Evolutionary conservation across 30 jellyfish, hydroid and myxozoan genomes (phyloP).

Genomic region (Turritopsis dohrnii): DNA sequence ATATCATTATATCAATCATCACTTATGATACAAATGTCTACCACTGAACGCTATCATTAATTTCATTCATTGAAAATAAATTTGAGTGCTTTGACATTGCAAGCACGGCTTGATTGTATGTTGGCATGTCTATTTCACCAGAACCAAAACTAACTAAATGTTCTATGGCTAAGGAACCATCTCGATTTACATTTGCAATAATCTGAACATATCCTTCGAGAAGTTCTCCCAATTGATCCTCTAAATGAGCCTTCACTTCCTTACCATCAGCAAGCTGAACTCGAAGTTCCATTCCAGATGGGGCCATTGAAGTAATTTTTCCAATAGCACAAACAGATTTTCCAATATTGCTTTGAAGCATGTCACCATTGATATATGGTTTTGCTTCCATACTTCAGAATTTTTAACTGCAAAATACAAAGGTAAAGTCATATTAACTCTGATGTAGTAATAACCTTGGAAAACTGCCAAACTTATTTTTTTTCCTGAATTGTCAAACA

Average conservation of each 20-base stretch:
- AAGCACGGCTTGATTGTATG: slow-evolving; percentile 17
- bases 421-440: too few relatives aligned
- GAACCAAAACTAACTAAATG: slow-evolving; percentile 39
- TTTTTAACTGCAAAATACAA: not conserved
- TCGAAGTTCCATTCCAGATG: slow-evolving; percentile 24
- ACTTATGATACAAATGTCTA: too few relatives aligned
- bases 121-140: slow-evolving; percentile 38
- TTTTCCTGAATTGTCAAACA: too few relatives aligned
- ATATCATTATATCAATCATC: not conserved
- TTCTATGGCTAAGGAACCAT: slow-evolving; percentile 7
- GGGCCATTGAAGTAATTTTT: slow-evolving; percentile 20
- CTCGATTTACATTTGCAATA: slow-evolving; percentile 41
- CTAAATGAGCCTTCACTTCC: slow-evolving; percentile 29
- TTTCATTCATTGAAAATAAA: slow-evolving; percentile 30
- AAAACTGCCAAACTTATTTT: too few relatives aligned
- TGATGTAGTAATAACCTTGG: too few relatives aligned
- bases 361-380: slow-evolving; percentile 29
- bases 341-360: slow-evolving; percentile 30
- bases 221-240: slow-evolving; percentile 36
- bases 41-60: not conserved
- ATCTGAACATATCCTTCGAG: slow-evolving; percentile 33
- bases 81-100: slow-evolving; percentile 10
- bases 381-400: slow-evolving; percentile 17
- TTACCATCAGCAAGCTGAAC: slow-evolving; percentile 23
- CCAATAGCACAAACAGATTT: slow-evolving; percentile 37